phyloP scores from a whole-genome alignment of 2,888 invertebrate genomes.

The Strigamia transsilvanica region DNA sequence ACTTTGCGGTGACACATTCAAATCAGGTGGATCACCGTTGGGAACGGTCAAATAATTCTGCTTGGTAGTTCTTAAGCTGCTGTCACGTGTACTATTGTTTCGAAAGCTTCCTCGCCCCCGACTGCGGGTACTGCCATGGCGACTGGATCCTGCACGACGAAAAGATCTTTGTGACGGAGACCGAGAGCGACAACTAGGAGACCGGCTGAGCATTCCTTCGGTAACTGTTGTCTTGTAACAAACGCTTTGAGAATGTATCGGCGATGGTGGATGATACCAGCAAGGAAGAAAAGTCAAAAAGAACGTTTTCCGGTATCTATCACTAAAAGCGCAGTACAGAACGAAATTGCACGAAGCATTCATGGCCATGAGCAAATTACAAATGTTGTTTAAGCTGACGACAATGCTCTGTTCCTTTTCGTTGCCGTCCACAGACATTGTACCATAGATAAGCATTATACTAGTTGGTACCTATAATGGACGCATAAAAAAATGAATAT shows the following conservation, averaged over 20 bases:
- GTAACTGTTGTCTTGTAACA: constrained; percentile 53
- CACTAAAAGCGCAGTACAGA: constrained; percentile 78
- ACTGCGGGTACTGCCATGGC: constrained; percentile 49
- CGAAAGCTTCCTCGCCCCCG: constrained; percentile 51
- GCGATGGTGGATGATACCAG: constrained; percentile 57
- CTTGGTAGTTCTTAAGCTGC: constrained; percentile 30
- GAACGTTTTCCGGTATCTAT: constrained; percentile 74
- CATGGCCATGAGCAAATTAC: constrained; percentile 75
- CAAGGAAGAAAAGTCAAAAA: constrained; percentile 61
- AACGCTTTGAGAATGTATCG: constrained; percentile 56
- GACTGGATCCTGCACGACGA: constrained; percentile 23
- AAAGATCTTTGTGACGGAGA: constrained; percentile 52
- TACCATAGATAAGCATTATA: constrained; percentile 68
- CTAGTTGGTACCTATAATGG: constrained; percentile 69
- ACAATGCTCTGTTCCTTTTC: constrained; percentile 64
- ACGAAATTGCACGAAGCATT: constrained; percentile 81
- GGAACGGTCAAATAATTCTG: constrained; percentile 53
- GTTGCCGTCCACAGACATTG: constrained; percentile 59
- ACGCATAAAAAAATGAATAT: neutral
- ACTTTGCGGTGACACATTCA: neutral
- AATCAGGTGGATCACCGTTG: constrained; percentile 39
- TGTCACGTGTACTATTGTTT: neutral
- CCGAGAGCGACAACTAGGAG: constrained; percentile 51
- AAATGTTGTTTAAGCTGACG: constrained; percentile 74
- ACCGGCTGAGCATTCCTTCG: constrained; percentile 51